Conservation (phyloP, 1,140 invertebrate species). For the Mamestra configurata region DNA sequence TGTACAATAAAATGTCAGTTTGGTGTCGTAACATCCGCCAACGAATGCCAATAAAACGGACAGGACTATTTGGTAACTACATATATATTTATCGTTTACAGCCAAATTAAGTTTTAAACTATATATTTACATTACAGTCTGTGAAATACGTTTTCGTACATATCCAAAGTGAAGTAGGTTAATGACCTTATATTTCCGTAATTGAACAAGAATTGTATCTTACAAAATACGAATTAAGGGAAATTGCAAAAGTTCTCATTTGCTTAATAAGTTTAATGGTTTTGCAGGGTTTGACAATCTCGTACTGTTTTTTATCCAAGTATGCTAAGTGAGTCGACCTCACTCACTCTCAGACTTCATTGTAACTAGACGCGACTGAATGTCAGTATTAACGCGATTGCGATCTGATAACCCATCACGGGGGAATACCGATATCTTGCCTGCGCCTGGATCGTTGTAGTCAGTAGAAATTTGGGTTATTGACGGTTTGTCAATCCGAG, state of each 20-base stretch:
- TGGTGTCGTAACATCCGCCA: constrained; percentile 46
- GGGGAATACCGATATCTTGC: constrained; percentile 16
- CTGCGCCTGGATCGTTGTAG: no score
- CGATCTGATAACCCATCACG: constrained; percentile 12
- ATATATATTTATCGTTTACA: constrained; percentile 40
- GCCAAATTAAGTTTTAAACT: constrained; percentile 35
- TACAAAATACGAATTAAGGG: background rate
- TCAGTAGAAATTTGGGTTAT: background rate
- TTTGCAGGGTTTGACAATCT: background rate
- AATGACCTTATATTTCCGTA: constrained; percentile 42
- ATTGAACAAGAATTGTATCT: constrained; percentile 23
- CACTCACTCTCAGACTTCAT: background rate
- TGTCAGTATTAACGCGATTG: background rate
- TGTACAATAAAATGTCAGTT: constrained; percentile 54
- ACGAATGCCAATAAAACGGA: constrained; percentile 45
- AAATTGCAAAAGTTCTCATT: constrained; percentile 22
- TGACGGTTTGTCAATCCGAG: background rate
- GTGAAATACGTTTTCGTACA: constrained; percentile 3
- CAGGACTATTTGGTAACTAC: constrained; percentile 42
- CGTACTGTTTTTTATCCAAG: background rate
- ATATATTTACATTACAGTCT: constrained; percentile 1
- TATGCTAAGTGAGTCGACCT: background rate
- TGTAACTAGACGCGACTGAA: background rate
- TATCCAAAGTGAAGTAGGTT: constrained; percentile 36
- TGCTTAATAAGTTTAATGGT: background rate